phyloP scores from a whole-genome alignment of 2,113 vertebrate species.

The Muntiacus reevesi region DNA sequence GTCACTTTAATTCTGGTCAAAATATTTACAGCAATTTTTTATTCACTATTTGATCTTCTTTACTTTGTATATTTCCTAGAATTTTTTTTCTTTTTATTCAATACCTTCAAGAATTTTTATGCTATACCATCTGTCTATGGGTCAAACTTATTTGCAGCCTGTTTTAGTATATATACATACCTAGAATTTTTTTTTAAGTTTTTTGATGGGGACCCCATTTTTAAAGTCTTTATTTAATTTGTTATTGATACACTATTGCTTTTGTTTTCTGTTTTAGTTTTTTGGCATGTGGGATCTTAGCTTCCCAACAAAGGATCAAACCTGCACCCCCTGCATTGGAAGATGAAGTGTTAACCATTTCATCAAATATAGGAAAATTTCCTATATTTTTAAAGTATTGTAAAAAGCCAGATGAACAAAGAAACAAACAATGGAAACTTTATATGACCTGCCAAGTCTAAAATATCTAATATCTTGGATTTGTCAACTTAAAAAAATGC shows the following conservation, averaged over 20 bases:
- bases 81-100: background rate
- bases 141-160: background rate
- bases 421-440: background rate
- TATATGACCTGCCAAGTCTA: background rate
- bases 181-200: background rate
- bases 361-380: background rate
- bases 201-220: background rate
- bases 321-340: background rate
- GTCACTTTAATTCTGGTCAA: background rate
- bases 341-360: background rate
- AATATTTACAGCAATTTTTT: background rate
- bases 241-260: background rate
- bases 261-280: background rate
- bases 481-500: background rate
- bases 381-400: background rate
- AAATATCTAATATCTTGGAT: background rate
- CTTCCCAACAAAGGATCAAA: rapidly evolving
- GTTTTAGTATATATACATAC: background rate
- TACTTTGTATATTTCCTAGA: background rate
- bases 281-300: background rate
- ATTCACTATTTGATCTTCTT: background rate
- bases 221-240: background rate
- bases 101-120: background rate
- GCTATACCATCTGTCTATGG: background rate
- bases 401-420: background rate